Evolutionary conservation across 2,888 invertebrate species (phyloP).

Genomic region (Agonopterix subpropinquella): DNA sequence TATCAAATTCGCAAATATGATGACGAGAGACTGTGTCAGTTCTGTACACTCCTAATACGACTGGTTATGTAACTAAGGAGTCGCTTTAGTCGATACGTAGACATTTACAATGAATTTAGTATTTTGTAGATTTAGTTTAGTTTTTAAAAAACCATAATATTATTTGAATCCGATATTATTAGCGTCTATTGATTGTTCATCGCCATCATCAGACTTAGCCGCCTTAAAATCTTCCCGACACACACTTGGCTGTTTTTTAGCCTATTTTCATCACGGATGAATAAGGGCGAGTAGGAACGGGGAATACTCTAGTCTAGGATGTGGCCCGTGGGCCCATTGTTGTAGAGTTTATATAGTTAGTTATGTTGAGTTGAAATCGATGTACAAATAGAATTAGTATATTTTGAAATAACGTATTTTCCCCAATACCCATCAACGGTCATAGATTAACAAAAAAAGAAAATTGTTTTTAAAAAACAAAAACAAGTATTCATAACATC

Average conservation of each 20-base stretch:
- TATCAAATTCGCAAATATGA: too few relatives aligned
- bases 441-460: conserved; percentile 27
- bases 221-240: not conserved
- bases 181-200: too few relatives aligned
- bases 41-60: too few relatives aligned
- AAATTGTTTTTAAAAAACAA: conserved; percentile 24
- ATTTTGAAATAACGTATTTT: not conserved
- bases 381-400: not conserved
- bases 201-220: not conserved
- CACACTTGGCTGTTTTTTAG: not conserved
- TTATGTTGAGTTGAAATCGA: not conserved
- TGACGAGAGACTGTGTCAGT: too few relatives aligned
- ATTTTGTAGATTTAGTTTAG: too few relatives aligned
- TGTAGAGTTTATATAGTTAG: not conserved
- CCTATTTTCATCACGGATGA: too few relatives aligned
- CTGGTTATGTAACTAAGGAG: too few relatives aligned
- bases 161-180: too few relatives aligned
- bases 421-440: conserved; percentile 16
- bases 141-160: too few relatives aligned
- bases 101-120: too few relatives aligned
- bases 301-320: not conserved
- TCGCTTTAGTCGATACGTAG: too few relatives aligned
- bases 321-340: not conserved
- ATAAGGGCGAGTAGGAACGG: not conserved
- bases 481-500: conserved; percentile 20